A percentile compares a stretch with the other conserved stretches of the same genome.
phyloP scores from a whole-genome alignment of 2,888 invertebrate species.

The Pteria penguin region DNA sequence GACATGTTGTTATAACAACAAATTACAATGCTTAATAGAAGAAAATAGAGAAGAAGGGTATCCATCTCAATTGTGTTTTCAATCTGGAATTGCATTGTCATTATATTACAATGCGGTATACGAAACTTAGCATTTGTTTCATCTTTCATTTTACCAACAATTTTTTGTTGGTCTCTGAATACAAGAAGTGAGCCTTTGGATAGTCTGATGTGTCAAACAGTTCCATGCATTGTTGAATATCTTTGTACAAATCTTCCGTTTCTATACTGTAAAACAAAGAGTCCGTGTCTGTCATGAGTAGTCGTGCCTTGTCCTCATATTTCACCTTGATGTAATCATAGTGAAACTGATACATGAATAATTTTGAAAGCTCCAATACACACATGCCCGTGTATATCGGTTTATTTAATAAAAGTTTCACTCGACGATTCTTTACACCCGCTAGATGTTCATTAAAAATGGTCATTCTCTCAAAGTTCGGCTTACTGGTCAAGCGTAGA shows the following conservation, averaged over 20 bases:
- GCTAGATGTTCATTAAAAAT: slow-evolving; percentile 76
- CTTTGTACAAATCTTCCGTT: slow-evolving; percentile 76
- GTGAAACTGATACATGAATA: slow-evolving; percentile 62
- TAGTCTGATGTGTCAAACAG: too few species aligned
- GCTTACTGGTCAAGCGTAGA: slow-evolving; percentile 19
- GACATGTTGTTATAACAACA: too few species aligned
- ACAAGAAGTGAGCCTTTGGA: neutral
- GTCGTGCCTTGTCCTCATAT: slow-evolving; percentile 49
- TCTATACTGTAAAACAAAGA: slow-evolving; percentile 62
- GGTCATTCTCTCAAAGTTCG: slow-evolving; percentile 34
- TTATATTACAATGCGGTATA: too few species aligned
- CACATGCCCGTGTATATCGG: slow-evolving; percentile 16
- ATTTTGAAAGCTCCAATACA: slow-evolving; percentile 35
- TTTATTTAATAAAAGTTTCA: slow-evolving; percentile 6
- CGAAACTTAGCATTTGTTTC: too few species aligned
- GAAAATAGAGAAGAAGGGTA: too few species aligned
- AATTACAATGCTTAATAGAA: too few species aligned
- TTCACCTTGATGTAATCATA: slow-evolving; percentile 70
- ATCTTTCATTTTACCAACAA: too few species aligned
- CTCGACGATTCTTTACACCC: too few species aligned
- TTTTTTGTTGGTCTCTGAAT: too few species aligned
- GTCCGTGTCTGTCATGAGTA: slow-evolving; percentile 63
- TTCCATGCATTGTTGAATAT: too few species aligned
- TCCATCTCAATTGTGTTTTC: too few species aligned
- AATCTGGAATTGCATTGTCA: too few species aligned